Conservation (phyloP, 92 coral and sea anemone genomes). For the Virgularia gustaviana region DNA sequence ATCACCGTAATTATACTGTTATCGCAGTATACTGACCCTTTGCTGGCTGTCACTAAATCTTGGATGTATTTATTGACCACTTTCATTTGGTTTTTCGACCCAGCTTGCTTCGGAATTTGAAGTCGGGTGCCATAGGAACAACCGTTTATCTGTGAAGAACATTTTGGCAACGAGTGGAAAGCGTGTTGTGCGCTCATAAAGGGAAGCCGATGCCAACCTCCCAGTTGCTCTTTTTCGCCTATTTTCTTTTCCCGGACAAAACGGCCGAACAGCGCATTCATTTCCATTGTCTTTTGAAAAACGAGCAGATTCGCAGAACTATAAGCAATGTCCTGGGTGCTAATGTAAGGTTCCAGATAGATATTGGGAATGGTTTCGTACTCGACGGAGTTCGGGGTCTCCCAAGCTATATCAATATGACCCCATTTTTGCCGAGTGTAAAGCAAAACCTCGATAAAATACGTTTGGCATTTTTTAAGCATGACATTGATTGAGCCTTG, state of each 20-base stretch:
- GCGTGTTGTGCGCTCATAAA: slow-evolving; percentile 18
- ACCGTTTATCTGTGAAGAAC: neutral
- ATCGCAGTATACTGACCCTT: slow-evolving; percentile 1
- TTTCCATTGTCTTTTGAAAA: slow-evolving; percentile 15
- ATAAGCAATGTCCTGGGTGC: slow-evolving; percentile 5
- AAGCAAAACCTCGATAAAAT: slow-evolving; percentile 13
- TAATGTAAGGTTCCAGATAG: neutral
- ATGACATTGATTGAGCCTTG: slow-evolving; percentile 1
- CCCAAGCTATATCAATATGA: slow-evolving; percentile 21
- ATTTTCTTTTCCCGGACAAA: slow-evolving; percentile 1
- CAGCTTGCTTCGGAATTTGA: neutral
- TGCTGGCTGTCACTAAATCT: slow-evolving; percentile 1
- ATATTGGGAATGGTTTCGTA: neutral
- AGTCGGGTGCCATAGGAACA: neutral
- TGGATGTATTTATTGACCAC: neutral
- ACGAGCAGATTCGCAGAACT: neutral
- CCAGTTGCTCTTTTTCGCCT: neutral
- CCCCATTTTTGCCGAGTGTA: neutral
- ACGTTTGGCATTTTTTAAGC: slow-evolving; percentile 16
- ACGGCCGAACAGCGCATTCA: slow-evolving; percentile 7
- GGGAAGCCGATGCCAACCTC: slow-evolving; percentile 10
- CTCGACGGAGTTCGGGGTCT: slow-evolving; percentile 9
- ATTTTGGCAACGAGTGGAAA: neutral
- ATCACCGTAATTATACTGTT: neutral
- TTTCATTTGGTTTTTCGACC: neutral